Evolutionary conservation across 1,140 invertebrate species (phyloP).

Genomic region (Zaprionus inermis): DNA sequence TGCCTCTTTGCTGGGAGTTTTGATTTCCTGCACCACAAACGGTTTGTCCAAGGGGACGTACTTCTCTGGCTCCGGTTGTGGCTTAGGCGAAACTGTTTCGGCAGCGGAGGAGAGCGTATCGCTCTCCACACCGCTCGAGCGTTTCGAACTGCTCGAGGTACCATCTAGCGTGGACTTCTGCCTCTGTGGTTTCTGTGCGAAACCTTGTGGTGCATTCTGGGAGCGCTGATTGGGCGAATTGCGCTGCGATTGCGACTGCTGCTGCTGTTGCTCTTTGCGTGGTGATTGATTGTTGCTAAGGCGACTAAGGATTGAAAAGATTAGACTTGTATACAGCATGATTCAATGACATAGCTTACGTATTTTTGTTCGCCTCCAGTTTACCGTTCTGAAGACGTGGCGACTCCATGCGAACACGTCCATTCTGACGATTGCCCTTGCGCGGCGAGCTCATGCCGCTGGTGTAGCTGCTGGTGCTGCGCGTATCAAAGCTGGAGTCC

Average conservation of each 20-base stretch:
- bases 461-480: slow-evolving; percentile 61
- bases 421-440: slow-evolving; percentile 66
- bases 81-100: slow-evolving; percentile 33
- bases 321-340: background rate
- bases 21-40: slow-evolving; percentile 77
- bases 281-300: slow-evolving; percentile 62
- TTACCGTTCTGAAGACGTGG: slow-evolving; percentile 66
- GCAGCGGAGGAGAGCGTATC: slow-evolving; percentile 29
- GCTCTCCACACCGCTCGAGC: slow-evolving; percentile 57
- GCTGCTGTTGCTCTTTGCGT: slow-evolving; percentile 53
- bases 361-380: slow-evolving; percentile 59
- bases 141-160: slow-evolving; percentile 41
- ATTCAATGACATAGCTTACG: slow-evolving; percentile 41
- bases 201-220: slow-evolving; percentile 77
- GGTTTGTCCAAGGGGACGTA: slow-evolving; percentile 80
- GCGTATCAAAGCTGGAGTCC: slow-evolving; percentile 60
- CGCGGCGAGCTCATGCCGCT: slow-evolving; percentile 69
- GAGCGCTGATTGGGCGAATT: slow-evolving; percentile 61
- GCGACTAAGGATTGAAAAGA: slow-evolving; percentile 37
- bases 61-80: slow-evolving; percentile 54
- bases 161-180: slow-evolving; percentile 68
- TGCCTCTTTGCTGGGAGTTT: slow-evolving; percentile 73
- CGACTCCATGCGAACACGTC: slow-evolving; percentile 49
- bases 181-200: slow-evolving; percentile 65
- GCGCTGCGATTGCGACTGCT: slow-evolving; percentile 36